Percentiles rank a stretch among this genome's conserved stretches.
Conservation (phyloP, 2,113 vertebrate species). For the Canis aureus region DNA sequence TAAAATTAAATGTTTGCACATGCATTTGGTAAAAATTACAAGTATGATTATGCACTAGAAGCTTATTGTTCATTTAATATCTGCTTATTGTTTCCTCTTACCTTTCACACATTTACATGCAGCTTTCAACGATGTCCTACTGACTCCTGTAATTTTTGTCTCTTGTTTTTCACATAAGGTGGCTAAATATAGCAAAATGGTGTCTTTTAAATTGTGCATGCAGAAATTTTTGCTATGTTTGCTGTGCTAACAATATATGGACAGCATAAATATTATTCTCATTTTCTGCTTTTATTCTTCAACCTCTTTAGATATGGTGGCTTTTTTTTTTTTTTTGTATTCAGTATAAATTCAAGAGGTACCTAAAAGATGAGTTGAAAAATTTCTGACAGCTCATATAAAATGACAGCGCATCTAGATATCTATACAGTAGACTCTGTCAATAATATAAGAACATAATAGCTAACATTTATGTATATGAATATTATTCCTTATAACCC, state of each 20-base stretch:
- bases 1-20: neutral
- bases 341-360: neutral
- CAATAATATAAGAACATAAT: neutral
- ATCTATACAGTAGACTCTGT: neutral
- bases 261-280: neutral
- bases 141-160: neutral
- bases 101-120: neutral
- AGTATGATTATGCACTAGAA: neutral
- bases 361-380: neutral
- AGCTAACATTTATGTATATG: neutral
- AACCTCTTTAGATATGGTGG: neutral
- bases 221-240: neutral
- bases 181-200: neutral
- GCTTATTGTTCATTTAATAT: neutral
- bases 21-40: neutral
- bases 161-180: neutral
- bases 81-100: neutral
- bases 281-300: conserved; percentile 24
- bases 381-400: neutral
- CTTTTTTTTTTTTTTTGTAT: neutral
- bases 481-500: neutral
- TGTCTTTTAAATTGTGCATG: neutral
- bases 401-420: neutral
- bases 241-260: neutral
- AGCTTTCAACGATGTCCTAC: neutral